Evolutionary conservation across 1,140 invertebrate species (phyloP), one percentile per base, ranked within the genome.

Genomic region (Eumaeus atala): DNA sequence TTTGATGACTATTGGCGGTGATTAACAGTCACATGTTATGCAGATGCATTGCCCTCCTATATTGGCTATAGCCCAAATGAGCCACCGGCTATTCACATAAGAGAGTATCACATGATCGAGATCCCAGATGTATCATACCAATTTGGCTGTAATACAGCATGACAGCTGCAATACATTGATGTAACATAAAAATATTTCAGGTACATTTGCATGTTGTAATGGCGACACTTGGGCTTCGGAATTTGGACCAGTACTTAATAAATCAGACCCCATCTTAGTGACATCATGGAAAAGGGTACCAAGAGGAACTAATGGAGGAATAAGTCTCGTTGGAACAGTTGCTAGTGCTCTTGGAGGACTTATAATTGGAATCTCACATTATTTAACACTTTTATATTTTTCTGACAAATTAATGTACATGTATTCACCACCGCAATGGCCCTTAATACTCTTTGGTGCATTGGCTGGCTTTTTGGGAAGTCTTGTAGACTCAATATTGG

Each of bases 191-290:
- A 37, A 18, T 5, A 3, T 82, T 85, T 44, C 61, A 92, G 93
- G 92, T 67, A 89, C 93, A 3, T 90, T 96, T 64, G 91, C 95
- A 5, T 95, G 95, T 70, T 93, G 93, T 67, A 95, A 94, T 79
- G 96, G 95, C 6, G 96, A 98, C 72, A 97, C 96, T 0, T 96
- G 95, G 94, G 94, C 96, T 40, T 96, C 95, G 16, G 96, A 97
- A 84, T 78, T 97, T 37, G 96, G 95, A 33, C 90, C 94, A 35
- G 96, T 95, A 0, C 71, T 96, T 8, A 90, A 91, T 11, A 84
- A 70, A 16, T 80, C 87, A 0, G 89, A 94, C 64, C 95, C 96
- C 12, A 87, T 91, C 58, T 89, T 97, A 0, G 93, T 97, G 28
- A 96, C 95, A 8, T 91, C 90, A 12, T 88, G 92, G 44, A 90